Conservation (phyloP, 1,140 invertebrate genomes). For the Tetramorium parvispinum region DNA sequence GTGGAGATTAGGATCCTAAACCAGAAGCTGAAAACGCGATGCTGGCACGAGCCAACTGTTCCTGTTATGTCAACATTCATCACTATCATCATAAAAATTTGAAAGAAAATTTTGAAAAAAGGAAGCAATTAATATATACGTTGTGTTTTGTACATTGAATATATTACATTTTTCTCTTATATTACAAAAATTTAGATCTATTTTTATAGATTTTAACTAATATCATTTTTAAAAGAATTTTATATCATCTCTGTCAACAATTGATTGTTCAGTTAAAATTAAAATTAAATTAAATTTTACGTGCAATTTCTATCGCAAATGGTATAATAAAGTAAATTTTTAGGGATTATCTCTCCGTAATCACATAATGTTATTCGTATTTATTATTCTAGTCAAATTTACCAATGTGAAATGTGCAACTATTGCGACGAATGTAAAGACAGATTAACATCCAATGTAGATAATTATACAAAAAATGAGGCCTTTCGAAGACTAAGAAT, state of each 20-base stretch:
- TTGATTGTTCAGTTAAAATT: neutral
- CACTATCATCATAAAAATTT: neutral
- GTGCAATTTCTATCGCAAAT: neutral
- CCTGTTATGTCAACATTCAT: conserved; percentile 54
- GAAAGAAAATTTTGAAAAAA: neutral
- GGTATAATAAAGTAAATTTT: neutral
- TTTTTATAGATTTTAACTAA: neutral
- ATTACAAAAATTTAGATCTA: neutral
- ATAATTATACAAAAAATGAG: neutral
- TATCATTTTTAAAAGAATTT: neutral
- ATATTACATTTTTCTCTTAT: neutral
- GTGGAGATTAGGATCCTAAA: conserved; percentile 62
- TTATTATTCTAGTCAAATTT: neutral
- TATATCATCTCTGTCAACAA: neutral
- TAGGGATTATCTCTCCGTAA: neutral
- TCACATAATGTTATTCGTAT: neutral
- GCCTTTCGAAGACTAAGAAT: neutral
- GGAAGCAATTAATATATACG: neutral
- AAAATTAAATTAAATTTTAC: neutral
- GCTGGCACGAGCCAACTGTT: conserved; percentile 60
- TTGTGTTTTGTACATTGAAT: neutral
- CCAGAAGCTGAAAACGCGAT: conserved; percentile 52
- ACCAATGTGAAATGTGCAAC: neutral
- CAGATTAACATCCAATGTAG: neutral
- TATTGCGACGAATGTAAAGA: neutral